These are phyloP conservation scores for Rhysida immarginata DNA, from an alignment of 1,140 invertebrate genomes.

Conservation along the genomic window DNA sequence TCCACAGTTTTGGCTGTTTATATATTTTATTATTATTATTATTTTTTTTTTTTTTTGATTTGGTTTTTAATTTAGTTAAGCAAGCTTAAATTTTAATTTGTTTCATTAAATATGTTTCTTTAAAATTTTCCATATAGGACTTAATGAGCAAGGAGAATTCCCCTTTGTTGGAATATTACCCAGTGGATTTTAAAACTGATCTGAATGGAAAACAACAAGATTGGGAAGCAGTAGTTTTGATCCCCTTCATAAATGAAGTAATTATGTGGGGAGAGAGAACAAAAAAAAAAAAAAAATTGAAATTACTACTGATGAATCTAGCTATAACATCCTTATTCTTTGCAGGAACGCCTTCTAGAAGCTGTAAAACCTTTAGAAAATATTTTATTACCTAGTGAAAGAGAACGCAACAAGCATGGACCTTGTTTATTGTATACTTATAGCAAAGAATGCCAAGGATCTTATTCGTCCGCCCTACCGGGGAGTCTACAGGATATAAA, in stretches of 20 bases:
- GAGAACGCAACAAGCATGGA: slow-evolving; percentile 59
- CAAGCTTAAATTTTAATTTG: too few species aligned
- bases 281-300: too few species aligned
- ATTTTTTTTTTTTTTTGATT: too few species aligned
- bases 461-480: slow-evolving; percentile 34
- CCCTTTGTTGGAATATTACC: slow-evolving; percentile 79
- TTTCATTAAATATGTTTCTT: neutral
- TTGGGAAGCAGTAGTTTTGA: slow-evolving; percentile 94
- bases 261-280: too few species aligned
- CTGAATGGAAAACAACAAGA: slow-evolving; percentile 83
- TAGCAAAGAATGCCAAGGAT: slow-evolving; percentile 38
- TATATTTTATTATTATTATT: too few species aligned
- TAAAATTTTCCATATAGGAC: slow-evolving; percentile 21
- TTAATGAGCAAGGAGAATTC: slow-evolving; percentile 70
- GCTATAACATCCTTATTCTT: too few species aligned
- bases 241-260: slow-evolving; percentile 91
- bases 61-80: too few species aligned
- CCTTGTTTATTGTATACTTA: slow-evolving; percentile 68
- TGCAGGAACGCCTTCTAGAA: slow-evolving; percentile 44
- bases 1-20: too few species aligned
- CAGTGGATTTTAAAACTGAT: slow-evolving; percentile 72
- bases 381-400: slow-evolving; percentile 53
- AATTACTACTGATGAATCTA: too few species aligned
- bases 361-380: slow-evolving; percentile 59
- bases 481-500: slow-evolving; percentile 47